phyloP scores from a whole-genome alignment of 2,797 vertebrate species.

The Distichodus sexfasciatus region DNA sequence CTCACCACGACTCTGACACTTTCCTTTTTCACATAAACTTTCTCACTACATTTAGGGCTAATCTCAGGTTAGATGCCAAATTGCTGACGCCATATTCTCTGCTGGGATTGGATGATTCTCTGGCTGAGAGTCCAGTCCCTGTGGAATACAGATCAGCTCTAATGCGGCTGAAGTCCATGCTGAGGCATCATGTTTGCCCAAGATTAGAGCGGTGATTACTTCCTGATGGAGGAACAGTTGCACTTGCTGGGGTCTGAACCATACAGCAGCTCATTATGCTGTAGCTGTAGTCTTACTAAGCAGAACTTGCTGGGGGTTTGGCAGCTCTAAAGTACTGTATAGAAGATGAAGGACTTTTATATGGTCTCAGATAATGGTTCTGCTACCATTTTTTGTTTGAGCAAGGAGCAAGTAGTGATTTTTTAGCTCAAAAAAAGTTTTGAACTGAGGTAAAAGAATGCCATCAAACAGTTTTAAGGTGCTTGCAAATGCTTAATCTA shows the following conservation, averaged over 20 bases:
- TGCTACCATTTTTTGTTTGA: not conserved
- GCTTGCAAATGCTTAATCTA: too few relatives aligned
- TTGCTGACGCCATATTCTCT: slow-evolving; percentile 37
- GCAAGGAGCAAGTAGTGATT: too few relatives aligned
- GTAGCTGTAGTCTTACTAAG: slow-evolving; percentile 33
- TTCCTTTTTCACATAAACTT: not conserved
- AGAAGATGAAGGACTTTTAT: not conserved
- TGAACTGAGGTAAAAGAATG: too few relatives aligned
- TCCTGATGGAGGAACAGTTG: slow-evolving; percentile 35
- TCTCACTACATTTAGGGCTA: slow-evolving; percentile 25
- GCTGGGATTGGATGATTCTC: slow-evolving; percentile 9
- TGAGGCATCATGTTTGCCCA: slow-evolving; percentile 47
- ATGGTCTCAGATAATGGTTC: not conserved
- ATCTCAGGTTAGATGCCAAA: slow-evolving; percentile 21
- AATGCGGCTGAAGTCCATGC: slow-evolving; percentile 39
- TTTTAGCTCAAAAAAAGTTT: too few relatives aligned
- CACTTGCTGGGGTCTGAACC: slow-evolving; percentile 16
- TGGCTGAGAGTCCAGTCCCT: slow-evolving; percentile 23
- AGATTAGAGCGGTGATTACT: slow-evolving; percentile 43
- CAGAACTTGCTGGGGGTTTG: slow-evolving; percentile 17
- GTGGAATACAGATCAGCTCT: slow-evolving; percentile 38
- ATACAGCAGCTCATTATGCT: slow-evolving; percentile 23
- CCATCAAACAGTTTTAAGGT: too few relatives aligned
- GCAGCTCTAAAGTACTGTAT: slow-evolving; percentile 5
- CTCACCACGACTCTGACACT: too few relatives aligned